A percentile compares a stretch with the other conserved stretches of the same genome.
phyloP scores from a whole-genome alignment of 2,888 invertebrate genomes.

The Catocala nupta region DNA sequence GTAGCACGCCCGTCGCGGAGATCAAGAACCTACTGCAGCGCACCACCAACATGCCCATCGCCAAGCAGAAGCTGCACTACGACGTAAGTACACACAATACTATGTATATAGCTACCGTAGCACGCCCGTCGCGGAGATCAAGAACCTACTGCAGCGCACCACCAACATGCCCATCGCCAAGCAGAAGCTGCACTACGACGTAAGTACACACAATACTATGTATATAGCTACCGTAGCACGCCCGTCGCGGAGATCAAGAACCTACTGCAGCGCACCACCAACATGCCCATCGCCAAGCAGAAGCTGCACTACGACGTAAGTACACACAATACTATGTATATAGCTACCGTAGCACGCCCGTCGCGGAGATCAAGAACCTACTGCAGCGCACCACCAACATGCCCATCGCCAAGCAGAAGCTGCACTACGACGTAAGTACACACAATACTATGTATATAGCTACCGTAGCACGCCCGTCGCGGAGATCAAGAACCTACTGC shows the following conservation, averaged over 20 bases:
- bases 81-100: conserved; percentile 88
- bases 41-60: conserved; percentile 97
- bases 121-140: conserved; percentile 87
- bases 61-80: conserved; percentile 98
- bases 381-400: no score
- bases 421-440: no score
- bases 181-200: conserved; percentile 98
- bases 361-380: no score
- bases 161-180: conserved; percentile 98
- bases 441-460: no score
- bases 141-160: conserved; percentile 94
- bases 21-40: conserved; percentile 96
- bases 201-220: conserved; percentile 58
- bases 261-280: conserved; percentile 94
- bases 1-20: conserved; percentile 62
- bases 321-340: background rate
- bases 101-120: no score
- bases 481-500: no score
- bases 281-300: conserved; percentile 98
- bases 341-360: no score
- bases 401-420: no score
- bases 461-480: no score
- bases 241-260: conserved; percentile 90
- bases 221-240: no score
- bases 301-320: conserved; percentile 96